phyloP scores from a whole-genome alignment of 92 coral and sea anemone genomes.

The Parazoanthus swiftii region DNA sequence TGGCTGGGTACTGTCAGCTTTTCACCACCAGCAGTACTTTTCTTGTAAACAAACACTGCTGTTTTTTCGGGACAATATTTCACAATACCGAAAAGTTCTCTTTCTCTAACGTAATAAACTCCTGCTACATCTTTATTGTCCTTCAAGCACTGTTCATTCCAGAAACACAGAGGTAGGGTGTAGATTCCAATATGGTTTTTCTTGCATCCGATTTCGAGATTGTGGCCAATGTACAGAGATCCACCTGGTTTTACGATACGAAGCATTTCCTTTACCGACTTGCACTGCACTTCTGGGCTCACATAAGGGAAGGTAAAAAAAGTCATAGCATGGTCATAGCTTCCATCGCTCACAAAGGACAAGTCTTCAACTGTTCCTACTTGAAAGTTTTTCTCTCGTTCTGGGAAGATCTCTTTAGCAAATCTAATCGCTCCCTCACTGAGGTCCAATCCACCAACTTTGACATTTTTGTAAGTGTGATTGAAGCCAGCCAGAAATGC shows the following conservation, averaged over 20 bases:
- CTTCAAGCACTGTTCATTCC: conserved; percentile 60
- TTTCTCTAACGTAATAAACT: conserved; percentile 53
- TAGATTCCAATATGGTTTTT: conserved; percentile 57
- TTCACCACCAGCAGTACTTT: background rate
- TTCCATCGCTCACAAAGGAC: conserved; percentile 51
- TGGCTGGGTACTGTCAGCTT: conserved; percentile 21
- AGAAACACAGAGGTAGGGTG: conserved; percentile 60
- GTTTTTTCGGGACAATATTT: conserved; percentile 61
- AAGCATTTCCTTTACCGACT: conserved; percentile 62
- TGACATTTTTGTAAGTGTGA: conserved; percentile 50
- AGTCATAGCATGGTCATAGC: conserved; percentile 66
- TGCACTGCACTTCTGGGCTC: conserved; percentile 62
- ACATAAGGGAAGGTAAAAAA: conserved; percentile 68
- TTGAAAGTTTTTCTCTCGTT: conserved; percentile 29
- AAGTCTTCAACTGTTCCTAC: conserved; percentile 64
- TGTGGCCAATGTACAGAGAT: conserved; percentile 58
- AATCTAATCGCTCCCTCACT: conserved; percentile 59
- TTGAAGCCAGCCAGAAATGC: conserved; percentile 62
- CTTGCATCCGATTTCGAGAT: conserved; percentile 58
- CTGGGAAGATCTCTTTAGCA: conserved; percentile 59
- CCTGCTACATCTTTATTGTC: conserved; percentile 38
- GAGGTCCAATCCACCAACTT: conserved; percentile 61
- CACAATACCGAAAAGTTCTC: conserved; percentile 50
- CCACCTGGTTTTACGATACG: conserved; percentile 69
- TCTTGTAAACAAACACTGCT: conserved; percentile 60